Evolutionary conservation across 2,888 invertebrate genomes (phyloP).

Genomic region (Philopedon plagiatum): DNA sequence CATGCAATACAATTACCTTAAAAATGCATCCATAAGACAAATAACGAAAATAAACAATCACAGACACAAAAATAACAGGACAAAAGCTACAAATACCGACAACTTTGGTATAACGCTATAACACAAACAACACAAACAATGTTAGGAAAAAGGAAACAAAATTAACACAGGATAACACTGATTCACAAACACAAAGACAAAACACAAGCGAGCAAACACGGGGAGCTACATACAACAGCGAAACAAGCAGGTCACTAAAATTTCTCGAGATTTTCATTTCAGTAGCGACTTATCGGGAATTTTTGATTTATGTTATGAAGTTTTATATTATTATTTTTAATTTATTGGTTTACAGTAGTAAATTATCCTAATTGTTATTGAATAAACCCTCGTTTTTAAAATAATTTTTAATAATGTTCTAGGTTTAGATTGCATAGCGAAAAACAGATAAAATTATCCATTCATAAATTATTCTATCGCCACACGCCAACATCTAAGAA

Average conservation of each 20-base stretch:
- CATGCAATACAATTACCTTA: neutral
- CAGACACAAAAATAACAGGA: constrained; percentile 8
- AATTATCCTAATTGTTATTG: neutral
- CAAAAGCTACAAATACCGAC: constrained; percentile 5
- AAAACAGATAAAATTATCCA: too few relatives aligned
- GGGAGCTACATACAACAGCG: neutral
- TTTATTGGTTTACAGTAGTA: neutral
- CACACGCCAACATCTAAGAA: too few relatives aligned
- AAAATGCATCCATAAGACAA: neutral
- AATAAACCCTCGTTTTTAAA: too few relatives aligned
- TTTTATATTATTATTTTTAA: constrained; percentile 3
- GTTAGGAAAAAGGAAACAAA: neutral
- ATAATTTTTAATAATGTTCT: too few relatives aligned
- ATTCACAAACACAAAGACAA: constrained; percentile 7
- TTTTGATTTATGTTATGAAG: constrained; percentile 18
- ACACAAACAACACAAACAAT: constrained; percentile 2
- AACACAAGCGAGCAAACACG: neutral
- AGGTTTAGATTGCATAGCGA: too few relatives aligned
- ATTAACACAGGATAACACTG: neutral
- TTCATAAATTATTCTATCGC: too few relatives aligned
- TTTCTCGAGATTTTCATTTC: neutral
- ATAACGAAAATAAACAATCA: neutral
- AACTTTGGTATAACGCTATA: neutral
- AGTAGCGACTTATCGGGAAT: constrained; percentile 6
- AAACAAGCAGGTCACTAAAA: constrained; percentile 10